Percentiles rank a stretch among this genome's conserved stretches.
Conservation (phyloP, 2,113 vertebrate species). For the Hirundichthys speculiger region DNA sequence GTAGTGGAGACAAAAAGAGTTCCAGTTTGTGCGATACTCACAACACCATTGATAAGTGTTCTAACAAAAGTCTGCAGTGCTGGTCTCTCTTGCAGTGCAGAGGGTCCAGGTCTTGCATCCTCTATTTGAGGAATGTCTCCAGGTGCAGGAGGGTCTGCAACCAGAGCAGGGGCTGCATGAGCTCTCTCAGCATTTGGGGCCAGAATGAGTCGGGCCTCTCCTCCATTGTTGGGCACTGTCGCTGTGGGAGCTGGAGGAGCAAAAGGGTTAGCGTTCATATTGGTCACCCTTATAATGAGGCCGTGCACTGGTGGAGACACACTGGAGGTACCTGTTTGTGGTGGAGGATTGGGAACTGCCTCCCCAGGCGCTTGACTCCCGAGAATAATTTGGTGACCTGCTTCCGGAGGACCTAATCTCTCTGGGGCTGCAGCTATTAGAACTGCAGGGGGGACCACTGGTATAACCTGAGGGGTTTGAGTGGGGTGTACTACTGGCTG, state of each 20-base stretch:
- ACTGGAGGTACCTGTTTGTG: constrained; percentile 20
- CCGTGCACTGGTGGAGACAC: neutral
- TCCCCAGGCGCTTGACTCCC: constrained; percentile 63
- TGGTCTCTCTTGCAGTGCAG: constrained; percentile 48
- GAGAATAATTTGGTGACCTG: constrained; percentile 69
- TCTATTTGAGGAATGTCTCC: constrained; percentile 63
- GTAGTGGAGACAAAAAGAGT: neutral
- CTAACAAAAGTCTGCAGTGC: constrained; percentile 49
- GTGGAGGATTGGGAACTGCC: constrained; percentile 34
- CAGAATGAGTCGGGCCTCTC: constrained; percentile 21
- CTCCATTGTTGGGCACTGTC: constrained; percentile 19
- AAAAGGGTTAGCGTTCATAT: constrained; percentile 24
- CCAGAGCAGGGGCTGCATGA: constrained; percentile 33
- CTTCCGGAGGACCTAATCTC: constrained; percentile 70
- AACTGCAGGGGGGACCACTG: constrained; percentile 52
- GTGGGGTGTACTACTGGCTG: constrained; percentile 33
- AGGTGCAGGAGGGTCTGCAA: constrained; percentile 35
- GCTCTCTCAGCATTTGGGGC: constrained; percentile 39
- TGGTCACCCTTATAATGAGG: constrained; percentile 16
- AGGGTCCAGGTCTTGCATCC: constrained; percentile 79
- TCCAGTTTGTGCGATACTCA: constrained; percentile 56
- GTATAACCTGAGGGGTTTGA: constrained; percentile 44
- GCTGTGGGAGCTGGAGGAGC: constrained; percentile 20
- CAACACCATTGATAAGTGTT: constrained; percentile 74
- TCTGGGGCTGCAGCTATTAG: constrained; percentile 77